Evolutionary conservation across 2,888 invertebrate genomes (phyloP).

Genomic region (Drosophila maculinotata): DNA sequence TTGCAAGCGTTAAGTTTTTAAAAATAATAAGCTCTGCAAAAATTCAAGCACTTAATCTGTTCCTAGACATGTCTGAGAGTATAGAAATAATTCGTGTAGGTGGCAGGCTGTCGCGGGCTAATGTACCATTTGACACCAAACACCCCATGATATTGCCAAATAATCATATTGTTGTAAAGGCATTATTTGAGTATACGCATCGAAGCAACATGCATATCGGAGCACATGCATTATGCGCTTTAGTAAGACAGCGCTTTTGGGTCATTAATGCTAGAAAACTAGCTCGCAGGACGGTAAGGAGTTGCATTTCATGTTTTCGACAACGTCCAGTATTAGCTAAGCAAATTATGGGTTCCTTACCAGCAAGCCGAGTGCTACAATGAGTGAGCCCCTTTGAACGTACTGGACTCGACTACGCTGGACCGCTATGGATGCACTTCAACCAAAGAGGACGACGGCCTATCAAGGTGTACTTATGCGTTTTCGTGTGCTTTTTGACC

Average conservation of each 20-base stretch:
- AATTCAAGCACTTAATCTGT: conserved; percentile 1
- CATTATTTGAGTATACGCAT: too few species aligned
- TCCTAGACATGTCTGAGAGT: conserved; percentile 7
- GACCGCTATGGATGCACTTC: conserved; percentile 13
- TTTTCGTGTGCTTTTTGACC: conserved; percentile 35
- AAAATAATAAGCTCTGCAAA: neutral
- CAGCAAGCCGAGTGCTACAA: neutral
- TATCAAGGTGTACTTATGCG: conserved; percentile 34
- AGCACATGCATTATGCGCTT: conserved; percentile 3
- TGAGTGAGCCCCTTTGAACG: conserved; percentile 4
- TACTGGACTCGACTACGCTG: conserved; percentile 6
- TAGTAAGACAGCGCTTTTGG: neutral
- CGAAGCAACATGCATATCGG: conserved; percentile 11
- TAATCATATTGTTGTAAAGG: conserved; percentile 8
- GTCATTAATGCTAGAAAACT: too few species aligned
- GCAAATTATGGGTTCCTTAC: neutral
- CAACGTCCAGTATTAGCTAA: neutral
- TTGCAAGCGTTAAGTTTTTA: neutral
- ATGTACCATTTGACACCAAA: conserved; percentile 40
- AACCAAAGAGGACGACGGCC: conserved; percentile 16
- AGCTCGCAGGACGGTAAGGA: conserved; percentile 2
- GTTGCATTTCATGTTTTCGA: conserved; percentile 1
- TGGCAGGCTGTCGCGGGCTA: conserved; percentile 38
- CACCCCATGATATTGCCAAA: too few species aligned
- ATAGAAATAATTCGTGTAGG: conserved; percentile 59